Evolutionary conservation across 1,140 invertebrate genomes (phyloP).

Genomic region (Agrypnia vestita): DNA sequence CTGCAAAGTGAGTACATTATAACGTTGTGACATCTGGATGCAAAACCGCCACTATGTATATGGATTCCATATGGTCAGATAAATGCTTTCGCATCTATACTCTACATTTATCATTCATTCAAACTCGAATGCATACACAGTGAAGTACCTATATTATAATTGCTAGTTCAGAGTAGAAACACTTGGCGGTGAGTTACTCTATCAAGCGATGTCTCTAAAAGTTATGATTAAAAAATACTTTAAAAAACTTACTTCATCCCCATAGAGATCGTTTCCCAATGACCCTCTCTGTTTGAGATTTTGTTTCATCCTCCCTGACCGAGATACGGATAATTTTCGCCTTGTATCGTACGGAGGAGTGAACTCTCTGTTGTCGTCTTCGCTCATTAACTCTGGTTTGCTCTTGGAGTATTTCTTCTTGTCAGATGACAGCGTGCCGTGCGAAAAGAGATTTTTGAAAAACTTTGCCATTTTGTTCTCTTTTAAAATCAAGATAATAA

Average conservation of each 20-base stretch:
- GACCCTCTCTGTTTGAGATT: constrained; percentile 67
- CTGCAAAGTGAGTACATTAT: too few relatives aligned
- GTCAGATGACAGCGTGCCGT: constrained; percentile 62
- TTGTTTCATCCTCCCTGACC: constrained; percentile 70
- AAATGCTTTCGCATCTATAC: too few relatives aligned
- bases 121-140: too few relatives aligned
- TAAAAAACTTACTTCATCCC: constrained; percentile 63
- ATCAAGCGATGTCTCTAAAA: too few relatives aligned
- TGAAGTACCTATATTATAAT: too few relatives aligned
- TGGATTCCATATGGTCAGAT: too few relatives aligned
- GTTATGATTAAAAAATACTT: neutral
- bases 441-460: constrained; percentile 64
- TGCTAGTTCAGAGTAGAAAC: too few relatives aligned
- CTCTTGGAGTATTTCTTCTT: constrained; percentile 63
- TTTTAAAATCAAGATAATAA: constrained; percentile 12
- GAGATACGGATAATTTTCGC: constrained; percentile 69
- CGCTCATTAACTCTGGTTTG: constrained; percentile 62
- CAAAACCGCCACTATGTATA: too few relatives aligned
- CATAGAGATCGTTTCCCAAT: constrained; percentile 68
- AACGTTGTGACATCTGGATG: too few relatives aligned
- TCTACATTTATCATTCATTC: too few relatives aligned
- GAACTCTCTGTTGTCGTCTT: constrained; percentile 57
- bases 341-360: constrained; percentile 64
- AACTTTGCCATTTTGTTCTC: constrained; percentile 68
- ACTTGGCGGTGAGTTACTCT: too few relatives aligned